phyloP scores from a whole-genome alignment of 2,113 vertebrate genomes.

The Struthidea cinerea region DNA sequence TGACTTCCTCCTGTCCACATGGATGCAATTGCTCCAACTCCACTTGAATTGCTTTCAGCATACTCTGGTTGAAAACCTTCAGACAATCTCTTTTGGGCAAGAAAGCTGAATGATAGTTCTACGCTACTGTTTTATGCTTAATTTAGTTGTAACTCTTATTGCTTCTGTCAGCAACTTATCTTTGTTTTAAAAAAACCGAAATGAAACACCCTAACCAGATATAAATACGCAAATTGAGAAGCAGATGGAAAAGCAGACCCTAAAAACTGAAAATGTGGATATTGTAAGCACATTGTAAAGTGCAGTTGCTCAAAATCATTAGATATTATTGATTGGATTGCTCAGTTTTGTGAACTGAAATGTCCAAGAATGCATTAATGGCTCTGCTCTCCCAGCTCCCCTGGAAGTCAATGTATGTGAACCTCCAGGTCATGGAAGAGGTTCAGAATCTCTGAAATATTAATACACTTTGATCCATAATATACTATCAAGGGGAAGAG shows the following conservation, averaged over 20 bases:
- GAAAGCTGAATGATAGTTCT: not conserved
- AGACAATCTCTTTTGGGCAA: not conserved
- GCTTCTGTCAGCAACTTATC: not conserved
- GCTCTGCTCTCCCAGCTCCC: not conserved
- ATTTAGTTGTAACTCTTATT: not conserved
- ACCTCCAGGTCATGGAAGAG: not conserved
- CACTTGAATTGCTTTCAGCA: not conserved
- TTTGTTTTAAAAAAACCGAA: not conserved
- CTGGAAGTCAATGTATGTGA: not conserved
- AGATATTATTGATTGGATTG: not conserved
- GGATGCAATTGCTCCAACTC: not conserved
- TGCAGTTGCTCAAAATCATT: not conserved
- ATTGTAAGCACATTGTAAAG: not conserved
- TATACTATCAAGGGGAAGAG: not conserved
- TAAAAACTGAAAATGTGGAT: not conserved
- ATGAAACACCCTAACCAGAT: not conserved
- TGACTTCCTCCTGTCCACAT: not conserved
- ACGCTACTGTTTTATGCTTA: accelerated
- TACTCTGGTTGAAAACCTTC: not conserved
- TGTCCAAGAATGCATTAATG: not conserved
- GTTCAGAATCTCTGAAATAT: not conserved
- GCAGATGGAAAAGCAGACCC: not conserved
- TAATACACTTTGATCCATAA: not conserved
- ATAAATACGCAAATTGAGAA: not conserved
- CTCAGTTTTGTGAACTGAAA: not conserved